Percentiles rank a stretch among this genome's conserved stretches.
Conservation (phyloP, 1,140 invertebrate genomes). For the Tetramorium alpestre region DNA sequence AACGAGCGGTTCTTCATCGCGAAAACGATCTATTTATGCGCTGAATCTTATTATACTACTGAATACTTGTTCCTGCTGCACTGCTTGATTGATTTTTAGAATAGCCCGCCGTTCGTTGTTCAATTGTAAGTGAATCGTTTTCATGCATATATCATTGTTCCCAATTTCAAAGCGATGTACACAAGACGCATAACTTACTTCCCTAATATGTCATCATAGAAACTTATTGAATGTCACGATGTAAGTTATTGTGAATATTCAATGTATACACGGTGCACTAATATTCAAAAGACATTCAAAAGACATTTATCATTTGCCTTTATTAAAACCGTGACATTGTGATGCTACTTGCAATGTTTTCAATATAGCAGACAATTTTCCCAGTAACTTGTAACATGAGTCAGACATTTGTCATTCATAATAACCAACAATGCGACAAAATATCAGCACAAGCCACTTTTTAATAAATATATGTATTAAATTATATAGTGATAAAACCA, state of each 20-base stretch:
- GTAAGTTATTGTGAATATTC: constrained; percentile 10
- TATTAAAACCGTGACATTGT: constrained; percentile 12
- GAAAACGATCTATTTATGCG: not conserved
- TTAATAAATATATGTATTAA: not conserved
- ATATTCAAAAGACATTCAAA: constrained; percentile 1
- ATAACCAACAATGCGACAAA: not conserved
- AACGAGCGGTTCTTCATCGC: not conserved
- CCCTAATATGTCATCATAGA: not conserved
- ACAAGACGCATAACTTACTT: not conserved
- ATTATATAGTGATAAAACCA: not conserved
- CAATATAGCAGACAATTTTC: not conserved
- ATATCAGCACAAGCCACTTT: constrained; percentile 6
- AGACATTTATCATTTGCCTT: constrained; percentile 7
- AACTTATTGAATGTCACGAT: constrained; percentile 2
- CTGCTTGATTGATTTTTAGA: constrained; percentile 5
- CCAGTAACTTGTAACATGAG: not conserved
- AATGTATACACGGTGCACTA: not conserved
- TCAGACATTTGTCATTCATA: not conserved
- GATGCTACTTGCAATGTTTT: not conserved
- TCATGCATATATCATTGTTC: not conserved
- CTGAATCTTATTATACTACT: not conserved
- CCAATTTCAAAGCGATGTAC: not conserved
- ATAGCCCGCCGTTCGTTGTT: too few species aligned
- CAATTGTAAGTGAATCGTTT: not conserved
- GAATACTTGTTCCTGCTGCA: not conserved